Conservation (phyloP, 64 coral and sea anemone species). For the Cladopsammia gracilis region DNA sequence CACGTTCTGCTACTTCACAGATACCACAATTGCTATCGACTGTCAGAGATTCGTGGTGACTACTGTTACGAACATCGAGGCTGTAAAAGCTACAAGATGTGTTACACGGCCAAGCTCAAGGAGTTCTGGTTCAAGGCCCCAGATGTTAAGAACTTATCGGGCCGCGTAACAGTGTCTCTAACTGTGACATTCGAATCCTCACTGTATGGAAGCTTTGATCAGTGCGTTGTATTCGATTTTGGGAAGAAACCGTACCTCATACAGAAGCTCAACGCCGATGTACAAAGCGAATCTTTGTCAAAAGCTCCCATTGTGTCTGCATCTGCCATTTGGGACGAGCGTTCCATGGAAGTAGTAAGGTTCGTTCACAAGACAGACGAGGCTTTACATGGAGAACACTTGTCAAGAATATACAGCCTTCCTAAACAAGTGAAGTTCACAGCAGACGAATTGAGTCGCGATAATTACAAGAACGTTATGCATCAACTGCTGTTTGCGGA, state of each 20-base stretch:
- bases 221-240: slow-evolving; percentile 84
- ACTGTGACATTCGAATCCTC: not conserved
- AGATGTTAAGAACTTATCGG: not conserved
- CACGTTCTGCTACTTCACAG: not conserved
- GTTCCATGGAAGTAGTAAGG: slow-evolving; percentile 3
- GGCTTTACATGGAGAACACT: not conserved
- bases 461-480: slow-evolving; percentile 65
- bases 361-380: not conserved
- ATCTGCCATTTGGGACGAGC: not conserved
- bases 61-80: not conserved
- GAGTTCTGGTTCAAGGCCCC: not conserved
- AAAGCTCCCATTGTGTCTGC: not conserved
- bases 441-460: not conserved
- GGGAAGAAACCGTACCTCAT: slow-evolving; percentile 48
- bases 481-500: slow-evolving; percentile 89
- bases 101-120: not conserved
- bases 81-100: not conserved
- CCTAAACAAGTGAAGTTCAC: not conserved
- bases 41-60: not conserved
- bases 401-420: not conserved
- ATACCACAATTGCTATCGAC: slow-evolving; percentile 7
- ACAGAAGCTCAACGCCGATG: slow-evolving; percentile 68
- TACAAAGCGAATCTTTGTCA: not conserved
- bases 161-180: not conserved
- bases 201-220: slow-evolving; percentile 57